Percentiles rank a stretch among this genome's conserved stretches.
phyloP scores from a whole-genome alignment of 2,797 vertebrate species.

The Mico argentatus region DNA sequence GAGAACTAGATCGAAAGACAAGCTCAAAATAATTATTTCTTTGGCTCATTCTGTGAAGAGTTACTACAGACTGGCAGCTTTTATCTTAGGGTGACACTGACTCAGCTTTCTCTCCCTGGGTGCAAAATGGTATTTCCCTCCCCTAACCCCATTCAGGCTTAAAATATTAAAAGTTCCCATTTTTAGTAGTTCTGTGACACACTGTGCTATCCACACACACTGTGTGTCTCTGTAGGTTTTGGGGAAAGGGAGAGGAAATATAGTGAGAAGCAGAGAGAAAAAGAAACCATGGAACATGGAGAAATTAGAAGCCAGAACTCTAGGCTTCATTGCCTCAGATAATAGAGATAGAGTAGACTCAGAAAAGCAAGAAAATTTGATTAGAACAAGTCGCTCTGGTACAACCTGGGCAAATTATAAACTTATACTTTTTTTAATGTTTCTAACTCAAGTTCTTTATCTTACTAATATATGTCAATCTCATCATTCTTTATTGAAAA shows the following conservation, averaged over 20 bases:
- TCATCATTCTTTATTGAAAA: neutral
- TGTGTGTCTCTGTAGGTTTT: neutral
- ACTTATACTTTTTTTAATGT: neutral
- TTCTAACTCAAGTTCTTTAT: neutral
- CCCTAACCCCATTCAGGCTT: neutral
- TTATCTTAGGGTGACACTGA: neutral
- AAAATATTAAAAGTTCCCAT: neutral
- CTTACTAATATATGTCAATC: neutral
- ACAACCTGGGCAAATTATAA: neutral
- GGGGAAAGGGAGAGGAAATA: neutral
- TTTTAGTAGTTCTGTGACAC: neutral
- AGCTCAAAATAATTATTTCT: neutral
- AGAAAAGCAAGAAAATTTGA: neutral
- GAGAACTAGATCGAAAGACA: neutral
- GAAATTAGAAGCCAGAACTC: neutral
- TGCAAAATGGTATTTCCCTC: neutral
- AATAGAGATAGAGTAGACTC: neutral
- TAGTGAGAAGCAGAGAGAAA: neutral
- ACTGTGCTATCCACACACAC: neutral
- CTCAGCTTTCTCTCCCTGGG: neutral
- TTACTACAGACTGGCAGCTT: neutral
- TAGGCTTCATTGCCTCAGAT: neutral
- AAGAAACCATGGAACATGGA: neutral
- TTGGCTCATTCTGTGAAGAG: neutral
- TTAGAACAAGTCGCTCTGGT: neutral